Percentiles rank a stretch among this genome's conserved stretches.
Evolutionary conservation across 2,113 vertebrate genomes (phyloP).

Genomic region (Anguilla rostrata): DNA sequence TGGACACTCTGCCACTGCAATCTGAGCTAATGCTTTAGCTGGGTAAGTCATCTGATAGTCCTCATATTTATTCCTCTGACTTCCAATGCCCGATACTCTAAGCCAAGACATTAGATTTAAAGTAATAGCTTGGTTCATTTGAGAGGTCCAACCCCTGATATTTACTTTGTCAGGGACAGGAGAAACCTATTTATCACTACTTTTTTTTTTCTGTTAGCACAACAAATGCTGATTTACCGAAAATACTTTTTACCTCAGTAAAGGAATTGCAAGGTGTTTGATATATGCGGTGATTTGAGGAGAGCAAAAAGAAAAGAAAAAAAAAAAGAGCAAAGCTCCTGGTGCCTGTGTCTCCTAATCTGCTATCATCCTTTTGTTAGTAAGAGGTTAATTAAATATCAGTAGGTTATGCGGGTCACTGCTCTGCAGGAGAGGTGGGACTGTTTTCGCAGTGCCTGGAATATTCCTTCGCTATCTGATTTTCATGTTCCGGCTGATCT

Average conservation of each 20-base stretch:
- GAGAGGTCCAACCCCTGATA: too few relatives aligned
- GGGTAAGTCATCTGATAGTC: too few relatives aligned
- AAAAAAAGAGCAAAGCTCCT: neutral
- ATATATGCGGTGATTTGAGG: neutral
- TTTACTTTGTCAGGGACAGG: too few relatives aligned
- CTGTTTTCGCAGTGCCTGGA: neutral
- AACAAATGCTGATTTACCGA: too few relatives aligned
- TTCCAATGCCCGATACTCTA: too few relatives aligned
- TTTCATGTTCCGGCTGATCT: constrained; percentile 1
- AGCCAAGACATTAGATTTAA: too few relatives aligned
- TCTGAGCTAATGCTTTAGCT: too few relatives aligned
- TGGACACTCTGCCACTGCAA: too few relatives aligned
- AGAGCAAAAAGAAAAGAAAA: neutral
- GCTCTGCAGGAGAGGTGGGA: neutral
- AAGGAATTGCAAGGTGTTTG: neutral
- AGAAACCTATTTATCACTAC: too few relatives aligned
- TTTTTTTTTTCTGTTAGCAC: too few relatives aligned
- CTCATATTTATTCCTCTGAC: too few relatives aligned
- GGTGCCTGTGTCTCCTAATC: neutral
- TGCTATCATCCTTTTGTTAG: neutral
- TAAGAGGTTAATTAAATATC: constrained; percentile 10
- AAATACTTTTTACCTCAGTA: neutral
- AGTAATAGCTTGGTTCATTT: too few relatives aligned
- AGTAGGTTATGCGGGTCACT: neutral
- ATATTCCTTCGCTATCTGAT: neutral